Evolutionary conservation across 2,113 vertebrate species (phyloP).

Genomic region (Boulengeromyrus knoepffleri): DNA sequence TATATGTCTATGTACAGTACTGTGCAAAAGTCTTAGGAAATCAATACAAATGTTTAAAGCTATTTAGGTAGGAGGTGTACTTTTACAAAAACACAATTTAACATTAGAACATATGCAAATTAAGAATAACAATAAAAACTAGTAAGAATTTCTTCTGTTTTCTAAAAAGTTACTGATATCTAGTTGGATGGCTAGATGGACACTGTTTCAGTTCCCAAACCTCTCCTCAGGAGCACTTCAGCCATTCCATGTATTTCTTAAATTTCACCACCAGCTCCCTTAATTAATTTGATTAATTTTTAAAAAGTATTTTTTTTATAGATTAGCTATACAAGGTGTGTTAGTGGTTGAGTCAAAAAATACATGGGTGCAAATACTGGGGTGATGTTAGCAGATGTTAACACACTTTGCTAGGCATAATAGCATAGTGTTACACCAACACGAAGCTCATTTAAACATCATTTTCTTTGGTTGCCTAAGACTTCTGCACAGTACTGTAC

Average conservation of each 20-base stretch:
- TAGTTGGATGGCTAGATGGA: neutral
- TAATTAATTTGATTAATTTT: neutral
- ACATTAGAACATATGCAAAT: neutral
- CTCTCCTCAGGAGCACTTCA: neutral
- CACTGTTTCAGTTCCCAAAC: neutral
- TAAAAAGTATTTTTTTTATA: neutral
- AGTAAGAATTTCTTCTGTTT: neutral
- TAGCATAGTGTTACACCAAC: neutral
- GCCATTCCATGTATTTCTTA: neutral
- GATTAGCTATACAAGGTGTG: neutral
- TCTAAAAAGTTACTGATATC: neutral
- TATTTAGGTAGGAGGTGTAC: neutral
- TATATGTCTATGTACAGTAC: neutral
- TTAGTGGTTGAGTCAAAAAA: no score
- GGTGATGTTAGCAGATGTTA: neutral
- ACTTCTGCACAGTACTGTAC: neutral
- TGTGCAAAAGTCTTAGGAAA: neutral
- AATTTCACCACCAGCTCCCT: neutral
- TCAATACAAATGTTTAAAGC: no score
- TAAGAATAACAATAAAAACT: neutral
- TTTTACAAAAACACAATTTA: neutral
- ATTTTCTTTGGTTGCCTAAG: neutral
- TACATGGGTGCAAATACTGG: neutral
- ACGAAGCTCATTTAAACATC: neutral
- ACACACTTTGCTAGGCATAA: neutral